Percentiles rank a stretch among this genome's conserved stretches.
Evolutionary conservation across 2,888 invertebrate genomes (phyloP).

Genomic region (Caenorhabditis wallacei): DNA sequence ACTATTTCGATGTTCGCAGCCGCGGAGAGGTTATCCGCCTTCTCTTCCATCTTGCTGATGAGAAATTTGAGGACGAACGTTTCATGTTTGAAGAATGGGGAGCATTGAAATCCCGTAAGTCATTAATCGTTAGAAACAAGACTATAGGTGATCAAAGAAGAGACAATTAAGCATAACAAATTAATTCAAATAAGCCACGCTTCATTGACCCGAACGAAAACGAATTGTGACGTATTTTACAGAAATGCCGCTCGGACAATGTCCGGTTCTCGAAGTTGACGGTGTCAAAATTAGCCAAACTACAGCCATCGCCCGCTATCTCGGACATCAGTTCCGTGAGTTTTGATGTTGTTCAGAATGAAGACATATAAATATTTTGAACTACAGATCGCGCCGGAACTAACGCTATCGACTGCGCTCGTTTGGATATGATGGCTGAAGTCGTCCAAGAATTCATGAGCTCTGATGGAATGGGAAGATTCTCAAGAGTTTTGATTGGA

Average conservation of each 20-base stretch:
- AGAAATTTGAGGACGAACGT: conserved; percentile 72
- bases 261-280: conserved; percentile 81
- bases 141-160: conserved; percentile 1
- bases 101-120: conserved; percentile 71
- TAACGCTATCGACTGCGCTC: conserved; percentile 73
- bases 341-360: not conserved
- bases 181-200: conserved; percentile 11
- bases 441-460: conserved; percentile 70
- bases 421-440: conserved; percentile 78
- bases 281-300: conserved; percentile 78
- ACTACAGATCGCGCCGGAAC: conserved; percentile 68
- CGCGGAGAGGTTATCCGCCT: conserved; percentile 78
- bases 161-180: not conserved
- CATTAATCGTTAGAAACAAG: not conserved
- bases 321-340: conserved; percentile 78
- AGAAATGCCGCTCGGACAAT: conserved; percentile 81
- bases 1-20: conserved; percentile 76
- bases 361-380: not conserved
- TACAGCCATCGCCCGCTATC: conserved; percentile 76
- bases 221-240: conserved; percentile 40
- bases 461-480: conserved; percentile 66
- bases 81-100: conserved; percentile 75
- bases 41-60: conserved; percentile 73
- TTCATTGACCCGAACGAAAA: conserved; percentile 3
- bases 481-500: conserved; percentile 69